Evolutionary conservation across 2,888 invertebrate genomes (phyloP), one percentile per base, ranked within the genome.

Genomic region (Archips crataeganus): DNA sequence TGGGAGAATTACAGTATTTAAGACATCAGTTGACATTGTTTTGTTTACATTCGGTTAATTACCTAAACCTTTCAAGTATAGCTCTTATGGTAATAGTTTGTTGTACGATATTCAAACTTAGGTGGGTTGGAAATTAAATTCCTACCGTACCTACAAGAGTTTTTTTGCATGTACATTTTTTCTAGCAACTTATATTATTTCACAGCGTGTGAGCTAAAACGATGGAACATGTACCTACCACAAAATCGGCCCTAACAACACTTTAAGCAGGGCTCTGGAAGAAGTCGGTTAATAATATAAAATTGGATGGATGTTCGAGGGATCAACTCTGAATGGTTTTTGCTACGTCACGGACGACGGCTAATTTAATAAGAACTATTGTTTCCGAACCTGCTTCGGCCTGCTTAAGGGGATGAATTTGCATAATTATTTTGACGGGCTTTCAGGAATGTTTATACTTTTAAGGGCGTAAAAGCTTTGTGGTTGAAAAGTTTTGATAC

Each of bases 391-490:
- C 72, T 73, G 64, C 68, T 69, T 69, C 63, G 39, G 57, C 49
- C 68, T 73, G 68, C 68, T 69, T 73, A 73, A 64, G 59, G 10
- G 59, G 63, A 69, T 73, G 73, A 71, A 73, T 73, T 73, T 73
- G 73, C 73, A 73, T 73, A 73, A 73, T 73, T 65, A 65, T 65
- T 73, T 69, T 63, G 59, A 73, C 68, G 59, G 63, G 73, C 68
- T 49, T 61, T 63, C 63, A 9, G 57, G 68, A 63, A 73, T 73
- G 73, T 73, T 73, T 73, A 73, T 68, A 73, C 68, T 73, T 63
- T 64, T 59, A 64, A 69, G 49, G 73, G 64, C 47, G 47, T 65
- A 49, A 36, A 49, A 36, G 65, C 57, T 62, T 32, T 42, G 68
- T 59, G 68, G 57, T 23, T 23, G 65, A 13, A 42, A 45, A 68